Evolutionary conservation across 2,888 invertebrate species (phyloP), one percentile per base, ranked within the genome.

Genomic region (Metacarcinus magister): DNA sequence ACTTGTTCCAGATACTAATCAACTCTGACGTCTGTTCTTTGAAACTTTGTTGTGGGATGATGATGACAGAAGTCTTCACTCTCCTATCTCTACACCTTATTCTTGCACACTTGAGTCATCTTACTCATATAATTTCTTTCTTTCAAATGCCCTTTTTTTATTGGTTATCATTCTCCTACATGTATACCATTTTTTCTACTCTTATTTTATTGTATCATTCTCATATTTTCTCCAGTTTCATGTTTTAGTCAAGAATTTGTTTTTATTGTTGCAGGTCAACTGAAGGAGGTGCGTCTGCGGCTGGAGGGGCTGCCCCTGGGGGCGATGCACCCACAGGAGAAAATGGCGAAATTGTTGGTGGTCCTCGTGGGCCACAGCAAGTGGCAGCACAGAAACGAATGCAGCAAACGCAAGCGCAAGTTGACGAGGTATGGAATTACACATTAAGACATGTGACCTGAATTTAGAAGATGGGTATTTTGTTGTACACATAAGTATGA

Each of bases 391-490:
- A 98, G 97, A 98, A 98, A 97, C 98, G 98, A 97, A 98, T 99
- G 97, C 99, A 99, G 97, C 98, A 99, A 97, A 98, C 99, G 97
- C 99, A 99, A 98, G 99, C 99, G 97, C 98, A 99, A 98, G 99
- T 99, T 97, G 99, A 99, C 97, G 98, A 98, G 97, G 98, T 97
- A 97, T 96, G 97, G 96, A 92, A 32, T 87, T 13, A 19, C 19
- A 3, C 3, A 39, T 87, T 39, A 19, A 10, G 39, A 10, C 7
- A 48, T 10, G 44, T 92, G 44, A 13, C 8, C 23, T 46, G 46
- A 46, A 5, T 46, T 92, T 92, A 92, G 8, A 16, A 46, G 48
- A 92, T 8, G n/a, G 7, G 32, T 23, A 46, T n/a, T 46, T 46
- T 92, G 48, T n/a, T 46, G 46, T 44, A 39, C 28, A 16, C 48